phyloP scores from a whole-genome alignment of 1,140 invertebrate genomes.

The Gryon sp. region DNA sequence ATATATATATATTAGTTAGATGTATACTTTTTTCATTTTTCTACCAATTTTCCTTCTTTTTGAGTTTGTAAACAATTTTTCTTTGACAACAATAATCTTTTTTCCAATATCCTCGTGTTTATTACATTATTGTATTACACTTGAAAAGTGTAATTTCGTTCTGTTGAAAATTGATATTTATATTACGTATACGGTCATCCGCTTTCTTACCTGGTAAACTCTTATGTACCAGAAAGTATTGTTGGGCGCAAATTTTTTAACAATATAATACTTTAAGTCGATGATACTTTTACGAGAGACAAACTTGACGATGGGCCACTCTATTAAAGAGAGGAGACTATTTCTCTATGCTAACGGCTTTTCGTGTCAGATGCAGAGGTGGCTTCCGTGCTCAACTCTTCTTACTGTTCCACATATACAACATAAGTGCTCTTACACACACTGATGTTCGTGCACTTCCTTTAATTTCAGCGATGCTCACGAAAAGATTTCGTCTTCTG shows the following conservation, averaged over 20 bases:
- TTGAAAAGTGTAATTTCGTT: no score
- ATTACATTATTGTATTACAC: neutral
- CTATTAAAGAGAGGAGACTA: conserved; percentile 72
- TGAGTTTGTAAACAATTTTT: no score
- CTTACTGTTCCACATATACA: conserved; percentile 61
- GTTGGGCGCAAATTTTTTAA: conserved; percentile 51
- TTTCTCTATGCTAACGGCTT: conserved; percentile 78
- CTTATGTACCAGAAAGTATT: conserved; percentile 21
- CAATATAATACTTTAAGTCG: conserved; percentile 67
- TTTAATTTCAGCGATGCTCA: conserved; percentile 50
- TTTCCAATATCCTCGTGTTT: no score
- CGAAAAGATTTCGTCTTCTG: conserved; percentile 34
- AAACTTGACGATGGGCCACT: conserved; percentile 77
- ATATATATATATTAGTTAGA: no score
- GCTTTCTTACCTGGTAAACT: neutral
- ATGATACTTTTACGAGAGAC: conserved; percentile 73
- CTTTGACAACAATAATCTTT: no score
- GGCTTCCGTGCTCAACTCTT: conserved; percentile 53
- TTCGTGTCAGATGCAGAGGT: conserved; percentile 69
- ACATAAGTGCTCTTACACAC: conserved; percentile 47
- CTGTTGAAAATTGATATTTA: no score
- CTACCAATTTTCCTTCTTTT: no score
- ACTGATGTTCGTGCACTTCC: conserved; percentile 48
- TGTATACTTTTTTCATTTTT: no score
- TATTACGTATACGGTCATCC: no score